Evolutionary conservation across 2,797 vertebrate species (phyloP).

Genomic region (Mormyrus proboscirostris): DNA sequence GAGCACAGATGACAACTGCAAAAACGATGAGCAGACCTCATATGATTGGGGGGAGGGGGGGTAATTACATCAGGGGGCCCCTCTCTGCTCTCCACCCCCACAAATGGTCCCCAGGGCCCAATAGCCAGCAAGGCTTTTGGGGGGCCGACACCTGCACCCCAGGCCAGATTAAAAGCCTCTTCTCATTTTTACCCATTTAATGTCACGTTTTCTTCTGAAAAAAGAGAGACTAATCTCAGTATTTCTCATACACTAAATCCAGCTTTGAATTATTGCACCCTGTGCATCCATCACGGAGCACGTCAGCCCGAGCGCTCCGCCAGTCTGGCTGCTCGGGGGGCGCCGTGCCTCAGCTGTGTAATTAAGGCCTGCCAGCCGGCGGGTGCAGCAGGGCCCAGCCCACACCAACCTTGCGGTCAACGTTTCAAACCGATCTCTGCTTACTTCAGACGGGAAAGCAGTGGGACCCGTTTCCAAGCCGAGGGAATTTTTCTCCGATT

Average conservation of each 20-base stretch:
- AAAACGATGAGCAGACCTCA: conserved; percentile 14
- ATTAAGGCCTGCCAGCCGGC: conserved; percentile 31
- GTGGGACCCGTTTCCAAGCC: background rate
- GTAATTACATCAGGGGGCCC: conserved; percentile 29
- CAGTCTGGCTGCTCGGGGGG: conserved; percentile 30
- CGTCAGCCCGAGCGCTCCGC: conserved; percentile 19
- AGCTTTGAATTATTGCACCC: conserved; percentile 60
- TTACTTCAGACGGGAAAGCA: background rate
- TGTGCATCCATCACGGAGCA: conserved; percentile 53
- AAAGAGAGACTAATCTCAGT: conserved; percentile 59
- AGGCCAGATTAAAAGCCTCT: conserved; percentile 59
- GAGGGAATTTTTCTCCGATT: background rate
- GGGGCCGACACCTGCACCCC: conserved; percentile 60
- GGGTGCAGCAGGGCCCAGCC: background rate
- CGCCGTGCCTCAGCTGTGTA: conserved; percentile 52
- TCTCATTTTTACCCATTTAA: conserved; percentile 69
- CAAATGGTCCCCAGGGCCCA: conserved; percentile 58
- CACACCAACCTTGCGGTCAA: background rate
- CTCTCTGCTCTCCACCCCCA: conserved; percentile 27
- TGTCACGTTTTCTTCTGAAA: conserved; percentile 52
- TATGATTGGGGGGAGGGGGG: background rate
- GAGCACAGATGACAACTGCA: background rate
- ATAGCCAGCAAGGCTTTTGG: conserved; percentile 44
- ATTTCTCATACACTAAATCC: conserved; percentile 31
- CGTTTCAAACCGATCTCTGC: background rate